phyloP scores from a whole-genome alignment of 2,113 vertebrate genomes.

The Burhinus bistriatus region DNA sequence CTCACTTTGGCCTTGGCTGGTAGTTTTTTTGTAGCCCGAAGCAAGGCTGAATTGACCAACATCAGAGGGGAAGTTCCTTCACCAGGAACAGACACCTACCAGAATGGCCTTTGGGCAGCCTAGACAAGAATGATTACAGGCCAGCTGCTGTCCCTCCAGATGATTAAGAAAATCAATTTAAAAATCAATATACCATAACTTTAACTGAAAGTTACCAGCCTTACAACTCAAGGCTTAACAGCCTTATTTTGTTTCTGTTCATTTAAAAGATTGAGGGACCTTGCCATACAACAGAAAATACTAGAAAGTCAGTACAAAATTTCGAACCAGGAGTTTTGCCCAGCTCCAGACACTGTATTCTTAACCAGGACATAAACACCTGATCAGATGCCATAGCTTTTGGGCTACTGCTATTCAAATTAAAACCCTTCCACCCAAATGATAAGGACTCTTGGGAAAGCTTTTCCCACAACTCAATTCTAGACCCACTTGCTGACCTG shows the following conservation, averaged over 20 bases:
- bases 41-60: background rate
- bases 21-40: background rate
- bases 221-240: background rate
- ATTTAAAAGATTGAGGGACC: background rate
- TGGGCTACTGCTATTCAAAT: background rate
- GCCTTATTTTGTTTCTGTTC: background rate
- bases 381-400: background rate
- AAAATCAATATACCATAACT: background rate
- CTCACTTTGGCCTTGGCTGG: background rate
- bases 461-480: background rate
- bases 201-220: background rate
- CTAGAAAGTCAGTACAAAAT: background rate
- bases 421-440: background rate
- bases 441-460: background rate
- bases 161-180: background rate
- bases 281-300: background rate
- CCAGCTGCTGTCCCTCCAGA: background rate
- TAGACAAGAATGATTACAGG: background rate
- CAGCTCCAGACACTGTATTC: background rate
- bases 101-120: background rate
- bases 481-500: background rate
- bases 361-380: background rate
- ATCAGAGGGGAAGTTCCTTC: background rate
- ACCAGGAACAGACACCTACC: background rate
- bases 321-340: background rate